Conservation (phyloP, 1,140 invertebrate species). For the Bombyx mandarina region DNA sequence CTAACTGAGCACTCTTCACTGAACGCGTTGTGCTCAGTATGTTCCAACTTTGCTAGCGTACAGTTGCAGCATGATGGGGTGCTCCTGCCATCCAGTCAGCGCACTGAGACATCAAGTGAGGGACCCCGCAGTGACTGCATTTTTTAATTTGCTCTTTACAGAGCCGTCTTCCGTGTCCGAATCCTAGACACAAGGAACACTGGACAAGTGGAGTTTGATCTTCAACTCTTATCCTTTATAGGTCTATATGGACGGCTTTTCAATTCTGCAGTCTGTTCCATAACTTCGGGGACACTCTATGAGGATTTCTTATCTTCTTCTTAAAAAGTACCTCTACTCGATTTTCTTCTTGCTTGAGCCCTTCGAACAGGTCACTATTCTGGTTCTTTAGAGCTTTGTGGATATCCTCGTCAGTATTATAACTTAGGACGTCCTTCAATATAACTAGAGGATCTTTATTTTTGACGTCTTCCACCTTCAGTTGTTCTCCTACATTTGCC, state of each 20-base stretch:
- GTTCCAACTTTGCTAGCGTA: not conserved
- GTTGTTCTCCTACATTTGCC: not conserved
- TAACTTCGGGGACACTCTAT: slow-evolving; percentile 7
- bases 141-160: not conserved
- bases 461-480: slow-evolving; percentile 12
- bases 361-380: slow-evolving; percentile 10
- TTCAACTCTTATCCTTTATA: slow-evolving; percentile 10
- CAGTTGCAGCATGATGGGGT: not conserved
- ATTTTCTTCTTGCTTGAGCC: slow-evolving; percentile 2
- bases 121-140: not conserved
- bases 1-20: not conserved
- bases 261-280: slow-evolving; percentile 7
- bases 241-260: slow-evolving; percentile 8
- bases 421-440: slow-evolving; percentile 6
- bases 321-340: slow-evolving; percentile 10
- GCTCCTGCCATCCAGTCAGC: not conserved
- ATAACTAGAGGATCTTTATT: slow-evolving; percentile 19
- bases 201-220: slow-evolving; percentile 17
- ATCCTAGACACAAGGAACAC: not conserved
- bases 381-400: slow-evolving; percentile 9
- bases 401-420: slow-evolving; percentile 14
- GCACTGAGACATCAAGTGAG: not conserved
- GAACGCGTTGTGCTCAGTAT: not conserved
- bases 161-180: not conserved
- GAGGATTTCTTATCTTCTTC: slow-evolving; percentile 12